Evolutionary conservation across 2,113 vertebrate species (phyloP).

Genomic region (Neogobius melanostomus): DNA sequence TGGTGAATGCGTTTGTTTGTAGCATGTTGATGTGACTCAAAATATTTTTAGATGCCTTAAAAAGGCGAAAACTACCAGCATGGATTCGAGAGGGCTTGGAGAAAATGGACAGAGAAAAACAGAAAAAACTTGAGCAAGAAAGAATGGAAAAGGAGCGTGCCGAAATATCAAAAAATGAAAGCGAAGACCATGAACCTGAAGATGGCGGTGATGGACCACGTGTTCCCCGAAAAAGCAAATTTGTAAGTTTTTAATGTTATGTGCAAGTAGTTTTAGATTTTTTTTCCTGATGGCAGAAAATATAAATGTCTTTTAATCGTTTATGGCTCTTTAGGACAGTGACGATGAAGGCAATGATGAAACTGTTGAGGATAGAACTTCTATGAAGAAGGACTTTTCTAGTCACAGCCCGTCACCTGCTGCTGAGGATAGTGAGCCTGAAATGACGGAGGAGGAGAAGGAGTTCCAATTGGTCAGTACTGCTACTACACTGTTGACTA

Average conservation of each 20-base stretch:
- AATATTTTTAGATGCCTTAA: constrained; percentile 86
- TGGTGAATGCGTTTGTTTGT: too few relatives aligned
- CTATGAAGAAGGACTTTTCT: constrained; percentile 79
- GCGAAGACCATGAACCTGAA: constrained; percentile 79
- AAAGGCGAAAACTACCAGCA: constrained; percentile 94
- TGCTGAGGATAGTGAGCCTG: constrained; percentile 92
- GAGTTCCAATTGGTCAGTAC: constrained; percentile 90
- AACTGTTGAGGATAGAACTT: constrained; percentile 79
- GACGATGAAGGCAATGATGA: constrained; percentile 84
- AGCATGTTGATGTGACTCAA: background rate
- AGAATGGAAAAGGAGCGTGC: constrained; percentile 93
- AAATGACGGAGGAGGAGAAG: constrained; percentile 97
- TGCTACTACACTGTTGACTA: background rate
- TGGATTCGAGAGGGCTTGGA: constrained; percentile 99
- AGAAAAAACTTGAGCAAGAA: constrained; percentile 94
- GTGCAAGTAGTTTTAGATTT: background rate
- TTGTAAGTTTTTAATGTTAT: constrained; percentile 81
- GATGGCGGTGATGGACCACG: constrained; percentile 85
- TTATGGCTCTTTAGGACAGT: constrained; percentile 81
- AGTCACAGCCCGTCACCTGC: constrained; percentile 88
- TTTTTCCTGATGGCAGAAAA: background rate
- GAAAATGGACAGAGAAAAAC: constrained; percentile 98
- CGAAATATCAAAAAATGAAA: constrained; percentile 87
- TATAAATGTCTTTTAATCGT: background rate
- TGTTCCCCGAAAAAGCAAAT: constrained; percentile 96